Evolutionary conservation across 2,797 vertebrate species (phyloP), one percentile per base, ranked within the genome.

Genomic region (Picus viridis): DNA sequence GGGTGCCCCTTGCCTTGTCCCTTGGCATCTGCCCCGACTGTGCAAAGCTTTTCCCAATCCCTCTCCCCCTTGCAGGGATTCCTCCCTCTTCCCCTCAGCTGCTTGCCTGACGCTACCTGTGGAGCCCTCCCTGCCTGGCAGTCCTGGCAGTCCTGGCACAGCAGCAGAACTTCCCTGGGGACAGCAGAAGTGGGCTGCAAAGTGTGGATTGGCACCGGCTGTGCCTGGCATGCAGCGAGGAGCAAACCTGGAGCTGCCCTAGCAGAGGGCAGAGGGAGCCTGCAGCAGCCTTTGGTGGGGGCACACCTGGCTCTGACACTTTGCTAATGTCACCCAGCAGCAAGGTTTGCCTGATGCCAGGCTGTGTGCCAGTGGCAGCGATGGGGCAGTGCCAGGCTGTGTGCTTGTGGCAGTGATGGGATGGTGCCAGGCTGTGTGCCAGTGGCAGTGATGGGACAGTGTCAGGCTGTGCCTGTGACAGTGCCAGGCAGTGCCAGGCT

Each of bases 91-190:
- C 34, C 36, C 8, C 47, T 84, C 39, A 4, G 14, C 23, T 30
- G 62, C 62, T 91, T 85, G 78, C 51, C 45, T 34, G 29, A 51
- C 87, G 69, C 75, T 73, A 68, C 59, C 51, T 86, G 65, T 9
- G 6, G 84, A 80, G 65, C 71, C 13, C 56, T 91, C 32, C 62
- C 58, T 80, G 58, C 62, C 32, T 63, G 69, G 62, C 72, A 92
- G 81, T 39, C 81, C 43, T 75, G 18, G 72, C 63, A 27, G 12
- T 81, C 58, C 47, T 69, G 85, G 62, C 70, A 81, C 23, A 36
- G 69, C 3, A 78, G 70, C 82, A 82, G 59, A 51, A 67, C 94
- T 94, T 76, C 93, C 95, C 88, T 89, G 90, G 92, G 88, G 79
- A 95, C 58, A 39, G 53, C 70, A 72, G 58, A 71, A 94, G 70